Evolutionary conservation across 2,113 vertebrate genomes (phyloP), one percentile per base, ranked within the genome.

Genomic region (Chunga burmeisteri): DNA sequence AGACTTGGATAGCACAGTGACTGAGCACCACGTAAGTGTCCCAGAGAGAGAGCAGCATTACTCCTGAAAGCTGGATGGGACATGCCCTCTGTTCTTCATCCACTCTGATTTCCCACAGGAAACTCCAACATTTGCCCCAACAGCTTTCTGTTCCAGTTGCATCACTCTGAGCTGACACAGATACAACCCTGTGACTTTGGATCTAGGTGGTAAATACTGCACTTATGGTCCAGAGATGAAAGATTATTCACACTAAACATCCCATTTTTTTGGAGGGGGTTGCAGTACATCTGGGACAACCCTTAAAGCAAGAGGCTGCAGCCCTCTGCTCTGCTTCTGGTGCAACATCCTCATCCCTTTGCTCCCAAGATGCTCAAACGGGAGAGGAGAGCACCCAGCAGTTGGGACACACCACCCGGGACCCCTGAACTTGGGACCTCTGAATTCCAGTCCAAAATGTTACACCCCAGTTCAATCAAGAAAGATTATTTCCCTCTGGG

Each of bases 331-430:
- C 26, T 34, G 26, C 32, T 70, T 66, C 59, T 74, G 46, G 40
- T 20, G 9, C 59, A 84, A 42, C 13, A 10, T 36, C n/a, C 38
- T 77, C 83, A 44, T 14, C 34, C 16, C 29, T 77, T 67, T 38
- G 16, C 40, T 82, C 56, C 66, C 0, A 0, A 67, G 53, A 77
- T 21, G 44, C 17, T 89, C 0, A 0, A 50, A 26, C 2, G 3
- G 53, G 59, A 86, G 13, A 20, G 52, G 16, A 79, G 58, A 94
- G 59, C 53, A 70, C 55, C 25, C 55, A 86, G 72, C 47, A 65
- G 25, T 58, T 77, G 61, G 36, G 23, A 84, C 25, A 26, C 34
- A 46, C 25, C 32, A 25, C 29, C 16, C 5, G 0, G 44, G 10
- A 72, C 29, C 32, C 58, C 55, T 70, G 63, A 61, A 40, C 49